These are phyloP conservation scores for Kradibia gibbosae DNA, from an alignment of 1,140 invertebrate genomes.

Conservation along the genomic window DNA sequence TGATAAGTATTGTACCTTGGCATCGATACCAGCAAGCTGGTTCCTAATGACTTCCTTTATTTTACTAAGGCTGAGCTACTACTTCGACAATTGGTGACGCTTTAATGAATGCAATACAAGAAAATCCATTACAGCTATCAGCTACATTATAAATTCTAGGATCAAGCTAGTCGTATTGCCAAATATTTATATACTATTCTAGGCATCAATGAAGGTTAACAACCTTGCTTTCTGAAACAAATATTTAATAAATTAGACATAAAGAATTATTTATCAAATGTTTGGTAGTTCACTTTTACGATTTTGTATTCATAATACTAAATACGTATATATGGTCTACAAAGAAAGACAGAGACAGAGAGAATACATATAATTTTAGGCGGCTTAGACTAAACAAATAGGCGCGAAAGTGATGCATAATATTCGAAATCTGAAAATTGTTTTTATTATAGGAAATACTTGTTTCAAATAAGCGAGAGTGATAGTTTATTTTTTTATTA, in stretches of 20 bases:
- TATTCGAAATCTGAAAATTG: neutral
- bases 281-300: neutral
- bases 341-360: no score
- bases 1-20: slow-evolving; percentile 80
- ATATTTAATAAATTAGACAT: neutral
- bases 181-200: slow-evolving; percentile 30
- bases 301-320: neutral
- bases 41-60: slow-evolving; percentile 79
- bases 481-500: no score
- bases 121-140: slow-evolving; percentile 18
- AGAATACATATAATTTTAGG: neutral
- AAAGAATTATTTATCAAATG: slow-evolving; percentile 11
- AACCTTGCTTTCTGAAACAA: neutral
- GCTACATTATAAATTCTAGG: slow-evolving; percentile 27
- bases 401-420: neutral
- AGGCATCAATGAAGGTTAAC: slow-evolving; percentile 25
- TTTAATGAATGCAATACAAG: slow-evolving; percentile 24
- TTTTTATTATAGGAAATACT: no score
- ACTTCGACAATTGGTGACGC: slow-evolving; percentile 66
- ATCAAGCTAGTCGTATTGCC: slow-evolving; percentile 37
- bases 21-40: slow-evolving; percentile 80
- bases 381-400: neutral
- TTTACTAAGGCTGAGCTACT: slow-evolving; percentile 73
- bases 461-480: no score
- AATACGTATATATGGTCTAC: slow-evolving; percentile 14